Base-by-base conservation (phyloP, 1,140 invertebrate genomes). In the Pomacea maculata region DNA sequence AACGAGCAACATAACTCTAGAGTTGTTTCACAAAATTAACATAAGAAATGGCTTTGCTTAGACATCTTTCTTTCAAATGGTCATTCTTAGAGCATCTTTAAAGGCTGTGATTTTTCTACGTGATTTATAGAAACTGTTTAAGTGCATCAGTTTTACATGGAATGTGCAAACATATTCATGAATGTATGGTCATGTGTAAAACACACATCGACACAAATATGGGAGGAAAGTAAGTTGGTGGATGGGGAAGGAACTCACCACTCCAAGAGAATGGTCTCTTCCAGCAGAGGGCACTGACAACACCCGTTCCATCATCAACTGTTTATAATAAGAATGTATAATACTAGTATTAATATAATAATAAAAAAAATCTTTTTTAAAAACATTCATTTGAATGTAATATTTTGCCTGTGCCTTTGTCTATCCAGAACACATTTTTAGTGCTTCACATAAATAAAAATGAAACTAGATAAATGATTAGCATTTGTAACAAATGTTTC, bases 231-330 rank as follows among this genome's bases (percentile, higher is more conserved):
- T 71, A 34, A 34, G n/a, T 1, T 71, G 19, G 45, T 7, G 25
- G 9, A 71, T 25, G 68, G 45, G 11, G n/a, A 9, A 71, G 64
- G 25, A n/a, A 55, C 70, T 81, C 17, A 75, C 73, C 34, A 79
- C 29, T 77, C 25, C 64, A 65, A 25, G 25, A 25, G 17, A 78
- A 71, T 73, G 57, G 45, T 9, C 77, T 81, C 74, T 86, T 88
- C 87, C 87, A 88, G 63, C 82, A 83, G 57, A 80, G 82, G 73
- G 84, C 85, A 25, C 82, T 79, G 17, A 88, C 82, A 17, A 87
- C 86, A 65, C 87, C 87, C 45, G 87, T 88, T 19, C 85, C 86
- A 84, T 88, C 87, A 86, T 88, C 87, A 81, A 88, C 87, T 88
- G 78, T 57, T 80, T 78, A 80, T 70, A 25, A 64, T 55, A 81